Evolutionary conservation across 2,113 vertebrate genomes (phyloP).

Genomic region (Tangachromis dhanisi): DNA sequence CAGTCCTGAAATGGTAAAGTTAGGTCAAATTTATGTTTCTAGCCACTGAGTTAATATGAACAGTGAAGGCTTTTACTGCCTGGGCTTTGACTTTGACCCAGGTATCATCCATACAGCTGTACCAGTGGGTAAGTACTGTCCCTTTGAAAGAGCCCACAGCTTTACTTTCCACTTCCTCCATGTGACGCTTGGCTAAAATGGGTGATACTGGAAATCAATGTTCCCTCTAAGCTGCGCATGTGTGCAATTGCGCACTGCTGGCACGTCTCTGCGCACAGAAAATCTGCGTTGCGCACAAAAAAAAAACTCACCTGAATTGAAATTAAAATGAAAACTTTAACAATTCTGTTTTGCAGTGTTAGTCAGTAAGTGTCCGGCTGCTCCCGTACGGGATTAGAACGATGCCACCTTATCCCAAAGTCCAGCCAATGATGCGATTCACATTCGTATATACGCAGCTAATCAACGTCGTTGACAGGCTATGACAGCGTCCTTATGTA

Average conservation of each 20-base stretch:
- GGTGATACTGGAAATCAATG: too few relatives aligned
- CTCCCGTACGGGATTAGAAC: rapidly evolving
- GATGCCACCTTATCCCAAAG: rapidly evolving
- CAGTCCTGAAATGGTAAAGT: not conserved
- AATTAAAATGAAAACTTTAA: too few relatives aligned
- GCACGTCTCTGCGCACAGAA: too few relatives aligned
- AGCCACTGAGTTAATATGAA: not conserved
- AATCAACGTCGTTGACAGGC: rapidly evolving
- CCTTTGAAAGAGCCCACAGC: not conserved
- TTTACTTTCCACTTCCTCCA: not conserved
- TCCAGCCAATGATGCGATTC: rapidly evolving
- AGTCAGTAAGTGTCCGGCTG: too few relatives aligned
- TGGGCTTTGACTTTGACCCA: not conserved
- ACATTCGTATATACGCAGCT: too few relatives aligned
- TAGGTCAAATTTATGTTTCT: not conserved
- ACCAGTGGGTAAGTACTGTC: not conserved
- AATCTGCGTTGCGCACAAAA: too few relatives aligned
- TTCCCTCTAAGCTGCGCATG: too few relatives aligned
- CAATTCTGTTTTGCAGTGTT: too few relatives aligned
- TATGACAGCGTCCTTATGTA: too few relatives aligned
- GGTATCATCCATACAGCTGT: not conserved
- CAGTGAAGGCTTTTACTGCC: not conserved
- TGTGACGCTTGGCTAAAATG: not conserved
- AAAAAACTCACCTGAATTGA: too few relatives aligned
- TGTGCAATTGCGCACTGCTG: too few relatives aligned